Percentiles rank a stretch among this genome's conserved stretches.
Conservation (phyloP, 2,888 invertebrate species). For the Galeopsomyia nigrocyanea region DNA sequence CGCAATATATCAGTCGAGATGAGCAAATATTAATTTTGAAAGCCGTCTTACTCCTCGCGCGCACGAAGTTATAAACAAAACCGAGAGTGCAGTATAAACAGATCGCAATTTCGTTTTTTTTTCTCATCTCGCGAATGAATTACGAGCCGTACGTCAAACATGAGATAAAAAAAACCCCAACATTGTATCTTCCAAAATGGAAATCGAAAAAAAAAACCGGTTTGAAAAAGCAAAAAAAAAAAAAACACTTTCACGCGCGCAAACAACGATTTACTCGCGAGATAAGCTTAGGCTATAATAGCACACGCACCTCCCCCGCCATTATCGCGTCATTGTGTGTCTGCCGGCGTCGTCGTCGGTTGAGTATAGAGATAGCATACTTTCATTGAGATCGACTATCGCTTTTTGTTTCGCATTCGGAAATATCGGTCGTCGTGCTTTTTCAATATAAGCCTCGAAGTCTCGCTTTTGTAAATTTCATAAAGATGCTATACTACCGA, state of each 20-base stretch:
- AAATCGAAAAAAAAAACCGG: conserved; percentile 24
- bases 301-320: neutral
- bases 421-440: neutral
- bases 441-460: too few species aligned
- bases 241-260: conserved; percentile 10
- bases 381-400: conserved; percentile 17
- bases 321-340: conserved; percentile 1
- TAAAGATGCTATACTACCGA: too few species aligned
- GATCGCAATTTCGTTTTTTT: too few species aligned
- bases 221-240: conserved; percentile 10
- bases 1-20: conserved; percentile 6
- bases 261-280: conserved; percentile 11
- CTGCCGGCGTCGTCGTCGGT: neutral
- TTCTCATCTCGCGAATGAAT: conserved; percentile 4
- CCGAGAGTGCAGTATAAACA: neutral
- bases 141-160: conserved; percentile 2
- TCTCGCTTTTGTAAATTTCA: too few species aligned
- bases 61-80: neutral
- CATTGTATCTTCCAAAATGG: conserved; percentile 5
- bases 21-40: conserved; percentile 15
- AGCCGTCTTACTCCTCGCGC: too few species aligned
- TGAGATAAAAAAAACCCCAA: conserved; percentile 28
- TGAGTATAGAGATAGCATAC: too few species aligned
- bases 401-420: too few species aligned
- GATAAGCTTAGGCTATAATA: conserved; percentile 30